These are phyloP conservation scores for Ciconia stormi DNA, from an alignment of 2,113 vertebrate species.

Conservation along the genomic window DNA sequence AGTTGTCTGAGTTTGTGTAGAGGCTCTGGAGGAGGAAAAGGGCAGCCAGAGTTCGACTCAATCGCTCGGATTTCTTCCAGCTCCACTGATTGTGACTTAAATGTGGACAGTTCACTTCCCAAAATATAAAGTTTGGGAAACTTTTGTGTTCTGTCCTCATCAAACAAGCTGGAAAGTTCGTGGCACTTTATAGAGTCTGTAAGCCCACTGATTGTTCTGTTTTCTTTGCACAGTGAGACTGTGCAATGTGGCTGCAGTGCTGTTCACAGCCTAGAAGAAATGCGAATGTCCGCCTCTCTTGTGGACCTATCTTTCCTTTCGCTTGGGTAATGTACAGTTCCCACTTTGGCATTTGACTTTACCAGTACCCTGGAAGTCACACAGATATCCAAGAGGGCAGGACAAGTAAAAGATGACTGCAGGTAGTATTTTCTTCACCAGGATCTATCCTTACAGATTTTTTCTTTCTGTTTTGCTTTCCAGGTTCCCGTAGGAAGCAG, in stretches of 20 bases:
- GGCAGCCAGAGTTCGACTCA: background rate
- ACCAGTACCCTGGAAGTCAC: background rate
- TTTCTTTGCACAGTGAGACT: background rate
- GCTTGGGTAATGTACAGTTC: background rate
- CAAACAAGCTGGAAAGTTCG: background rate
- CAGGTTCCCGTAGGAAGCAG: constrained; percentile 77
- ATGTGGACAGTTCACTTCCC: background rate
- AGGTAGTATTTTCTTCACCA: background rate
- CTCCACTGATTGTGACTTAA: background rate
- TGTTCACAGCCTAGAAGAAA: background rate
- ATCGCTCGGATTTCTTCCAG: background rate
- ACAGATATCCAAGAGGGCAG: background rate
- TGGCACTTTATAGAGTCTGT: background rate
- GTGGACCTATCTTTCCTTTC: background rate
- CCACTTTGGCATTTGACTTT: background rate
- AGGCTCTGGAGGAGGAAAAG: background rate
- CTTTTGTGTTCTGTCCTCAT: background rate
- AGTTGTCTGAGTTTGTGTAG: background rate
- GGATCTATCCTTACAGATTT: background rate
- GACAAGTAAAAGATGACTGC: background rate
- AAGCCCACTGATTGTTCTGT: background rate
- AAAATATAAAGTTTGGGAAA: background rate
- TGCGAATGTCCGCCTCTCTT: background rate
- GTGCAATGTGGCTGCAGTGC: background rate
- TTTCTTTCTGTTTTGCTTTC: constrained; percentile 23